Conservation (phyloP, 2,113 vertebrate genomes). For the Sapajus apella region DNA sequence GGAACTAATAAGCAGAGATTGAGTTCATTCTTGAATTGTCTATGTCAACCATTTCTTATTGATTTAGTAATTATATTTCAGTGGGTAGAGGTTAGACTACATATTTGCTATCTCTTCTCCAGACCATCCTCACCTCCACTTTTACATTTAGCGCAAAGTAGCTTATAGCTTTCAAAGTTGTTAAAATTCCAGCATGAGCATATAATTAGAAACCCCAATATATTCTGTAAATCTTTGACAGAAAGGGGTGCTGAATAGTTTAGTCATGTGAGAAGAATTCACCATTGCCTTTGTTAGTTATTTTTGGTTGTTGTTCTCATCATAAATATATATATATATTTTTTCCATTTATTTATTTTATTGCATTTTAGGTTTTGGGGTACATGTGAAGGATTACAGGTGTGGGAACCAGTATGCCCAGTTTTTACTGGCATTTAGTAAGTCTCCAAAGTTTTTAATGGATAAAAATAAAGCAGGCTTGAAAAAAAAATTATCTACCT, state of each 20-base stretch:
- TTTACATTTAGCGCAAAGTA: conserved; percentile 34
- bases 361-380: too few species aligned
- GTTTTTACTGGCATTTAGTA: too few species aligned
- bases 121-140: not conserved
- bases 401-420: too few species aligned
- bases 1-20: not conserved
- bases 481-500: not conserved
- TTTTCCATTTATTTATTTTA: too few species aligned
- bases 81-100: not conserved
- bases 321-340: not conserved
- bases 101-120: not conserved
- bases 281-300: not conserved
- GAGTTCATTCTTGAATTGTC: conserved; percentile 43
- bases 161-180: not conserved
- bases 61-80: conserved; percentile 18
- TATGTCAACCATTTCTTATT: not conserved
- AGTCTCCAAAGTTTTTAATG: too few species aligned
- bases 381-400: too few species aligned
- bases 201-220: not conserved
- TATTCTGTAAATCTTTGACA: conserved; percentile 12
- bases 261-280: not conserved
- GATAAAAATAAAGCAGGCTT: too few species aligned
- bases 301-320: not conserved
- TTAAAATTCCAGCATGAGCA: not conserved
- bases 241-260: not conserved